Evolutionary conservation across 2,888 invertebrate species (phyloP).

Genomic region (Plusia festucae): DNA sequence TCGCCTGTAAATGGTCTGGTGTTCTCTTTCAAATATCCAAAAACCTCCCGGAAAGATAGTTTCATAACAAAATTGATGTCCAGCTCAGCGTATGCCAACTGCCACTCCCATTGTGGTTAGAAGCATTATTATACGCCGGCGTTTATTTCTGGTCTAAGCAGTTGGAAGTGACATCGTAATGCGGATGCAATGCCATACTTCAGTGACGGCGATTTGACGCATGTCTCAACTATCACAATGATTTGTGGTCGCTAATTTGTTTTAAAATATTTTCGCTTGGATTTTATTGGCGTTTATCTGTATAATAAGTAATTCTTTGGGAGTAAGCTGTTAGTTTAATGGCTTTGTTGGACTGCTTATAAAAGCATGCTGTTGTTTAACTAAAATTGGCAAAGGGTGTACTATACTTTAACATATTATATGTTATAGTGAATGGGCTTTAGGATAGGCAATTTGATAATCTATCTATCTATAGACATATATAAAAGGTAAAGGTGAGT

Average conservation of each 20-base stretch:
- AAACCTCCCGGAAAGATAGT: conserved; percentile 5
- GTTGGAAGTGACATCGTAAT: conserved; percentile 23
- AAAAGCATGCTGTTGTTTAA: too few relatives aligned
- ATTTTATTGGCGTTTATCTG: conserved; percentile 41
- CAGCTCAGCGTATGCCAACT: background rate
- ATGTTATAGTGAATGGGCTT: too few relatives aligned
- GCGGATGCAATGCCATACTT: conserved; percentile 34
- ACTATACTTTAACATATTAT: too few relatives aligned
- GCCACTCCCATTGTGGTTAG: background rate
- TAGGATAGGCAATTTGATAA: too few relatives aligned
- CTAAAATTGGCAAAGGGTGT: too few relatives aligned
- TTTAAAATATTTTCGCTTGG: conserved; percentile 11
- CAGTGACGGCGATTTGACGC: conserved; percentile 16
- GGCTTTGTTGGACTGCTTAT: too few relatives aligned
- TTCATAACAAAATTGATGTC: conserved; percentile 1
- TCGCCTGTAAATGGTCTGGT: background rate
- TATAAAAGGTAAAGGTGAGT: too few relatives aligned
- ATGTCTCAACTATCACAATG: conserved; percentile 23
- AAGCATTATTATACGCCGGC: conserved; percentile 5
- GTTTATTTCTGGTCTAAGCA: conserved; percentile 31
- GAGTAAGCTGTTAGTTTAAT: too few relatives aligned
- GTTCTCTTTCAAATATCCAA: background rate
- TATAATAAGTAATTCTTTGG: conserved; percentile 27
- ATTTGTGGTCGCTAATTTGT: conserved; percentile 39
- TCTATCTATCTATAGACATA: too few relatives aligned